Percentiles rank a stretch among this genome's conserved stretches.
These are phyloP conservation scores for Agapetus fuscipes DNA, from an alignment of 2,888 invertebrate genomes.

Conservation along the genomic window DNA sequence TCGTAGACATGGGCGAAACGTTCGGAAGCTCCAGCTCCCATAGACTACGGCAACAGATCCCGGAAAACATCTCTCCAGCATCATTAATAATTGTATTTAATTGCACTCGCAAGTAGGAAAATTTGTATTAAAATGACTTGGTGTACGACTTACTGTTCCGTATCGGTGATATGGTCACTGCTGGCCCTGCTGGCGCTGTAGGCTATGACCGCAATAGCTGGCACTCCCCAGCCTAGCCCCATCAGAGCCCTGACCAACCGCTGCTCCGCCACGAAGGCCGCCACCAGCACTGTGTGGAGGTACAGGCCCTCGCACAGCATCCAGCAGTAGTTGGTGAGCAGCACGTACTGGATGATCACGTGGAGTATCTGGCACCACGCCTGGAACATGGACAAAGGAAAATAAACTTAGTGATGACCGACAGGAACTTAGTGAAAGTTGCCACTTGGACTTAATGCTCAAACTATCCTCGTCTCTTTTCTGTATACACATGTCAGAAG, in stretches of 20 bases:
- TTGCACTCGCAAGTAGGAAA: too few relatives aligned
- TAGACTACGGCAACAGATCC: too few relatives aligned
- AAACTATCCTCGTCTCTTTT: too few relatives aligned
- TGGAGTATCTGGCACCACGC: slow-evolving; percentile 73
- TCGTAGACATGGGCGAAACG: too few relatives aligned
- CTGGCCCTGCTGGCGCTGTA: slow-evolving; percentile 57
- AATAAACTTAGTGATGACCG: too few relatives aligned
- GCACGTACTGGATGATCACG: slow-evolving; percentile 75
- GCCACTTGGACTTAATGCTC: too few relatives aligned
- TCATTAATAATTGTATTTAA: too few relatives aligned
- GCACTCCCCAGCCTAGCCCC: slow-evolving; percentile 76
- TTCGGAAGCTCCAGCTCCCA: too few relatives aligned
- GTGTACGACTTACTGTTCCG: slow-evolving; percentile 55
- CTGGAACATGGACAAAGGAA: slow-evolving; percentile 43
- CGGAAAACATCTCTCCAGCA: too few relatives aligned
- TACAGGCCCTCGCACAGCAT: slow-evolving; percentile 94
- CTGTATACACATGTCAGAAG: too few relatives aligned
- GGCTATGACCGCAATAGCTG: slow-evolving; percentile 54
- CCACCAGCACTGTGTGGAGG: slow-evolving; percentile 85
- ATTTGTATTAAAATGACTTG: too few relatives aligned
- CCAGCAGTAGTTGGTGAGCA: slow-evolving; percentile 91
- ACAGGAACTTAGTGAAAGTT: too few relatives aligned
- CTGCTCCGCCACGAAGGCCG: slow-evolving; percentile 84
- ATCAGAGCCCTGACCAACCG: slow-evolving; percentile 75
- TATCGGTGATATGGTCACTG: slow-evolving; percentile 39